Evolutionary conservation across 1,140 invertebrate genomes (phyloP), one percentile per base, ranked within the genome.

Genomic region (Oedothorax gibbosus): DNA sequence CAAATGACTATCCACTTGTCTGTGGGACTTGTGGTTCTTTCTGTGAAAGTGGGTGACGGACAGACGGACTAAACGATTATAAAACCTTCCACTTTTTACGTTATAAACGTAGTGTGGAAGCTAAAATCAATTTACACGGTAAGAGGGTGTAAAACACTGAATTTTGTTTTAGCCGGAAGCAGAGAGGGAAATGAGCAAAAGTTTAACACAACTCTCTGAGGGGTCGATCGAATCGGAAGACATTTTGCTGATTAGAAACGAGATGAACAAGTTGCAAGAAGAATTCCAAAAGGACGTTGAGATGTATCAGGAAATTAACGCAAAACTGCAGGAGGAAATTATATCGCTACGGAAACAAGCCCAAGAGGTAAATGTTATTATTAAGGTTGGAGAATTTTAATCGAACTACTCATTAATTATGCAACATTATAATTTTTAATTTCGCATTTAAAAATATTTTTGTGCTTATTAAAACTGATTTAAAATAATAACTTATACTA

Each of bases 281-380:
- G 65, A 85, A 11, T 78, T 85, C 18, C 75, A 85, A 20, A 85
- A 79, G 72, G 83, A 85, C 51, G 65, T 71, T 71, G 83, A 75
- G 35, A 54, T 79, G n/a, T 85, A 85, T 54, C 66, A 69, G 15
- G 21, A 85, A 50, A 75, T 78, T 7, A 85, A 85, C 64, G 76
- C 56, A 15, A 65, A 85, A 72, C 68, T 85, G 1, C 76, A 62
- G 51, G 15, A 21, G 12, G 83, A 85, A 35, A 21, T 56, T 7
- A 20, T 62, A 72, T 21, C 35, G 2, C 50, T 78, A 15, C 12
- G 65, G 21, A 53, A 53, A 35, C 75, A 85, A 62, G 35, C 18
- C 54, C 12, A 72, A 35, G 83, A 85, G 56, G 83, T 85, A 62
- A 56, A 62, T 49, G 4, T 60, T 14, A 11, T 60, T 62, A 0